Evolutionary conservation across 2,797 vertebrate species (phyloP).

Genomic region (Sebastes diploproa): DNA sequence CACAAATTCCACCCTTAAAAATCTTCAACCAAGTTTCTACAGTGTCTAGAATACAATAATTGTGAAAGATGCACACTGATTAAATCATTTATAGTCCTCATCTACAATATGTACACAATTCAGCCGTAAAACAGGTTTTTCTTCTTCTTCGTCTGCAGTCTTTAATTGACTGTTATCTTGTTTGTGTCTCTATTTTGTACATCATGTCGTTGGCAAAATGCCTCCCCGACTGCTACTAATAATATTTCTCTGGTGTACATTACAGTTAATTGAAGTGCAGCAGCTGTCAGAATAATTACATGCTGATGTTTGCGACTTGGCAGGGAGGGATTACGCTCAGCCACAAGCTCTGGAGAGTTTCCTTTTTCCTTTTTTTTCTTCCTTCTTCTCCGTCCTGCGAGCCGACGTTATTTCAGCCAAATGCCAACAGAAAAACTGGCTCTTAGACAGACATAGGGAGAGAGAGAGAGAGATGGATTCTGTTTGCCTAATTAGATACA

Average conservation of each 20-base stretch:
- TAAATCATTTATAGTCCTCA: not conserved
- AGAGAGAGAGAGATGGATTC: slow-evolving; percentile 39
- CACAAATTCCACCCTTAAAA: not conserved
- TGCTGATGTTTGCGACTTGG: slow-evolving; percentile 79
- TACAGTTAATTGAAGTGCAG: slow-evolving; percentile 82
- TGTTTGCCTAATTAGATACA: slow-evolving; percentile 48
- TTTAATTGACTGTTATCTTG: slow-evolving; percentile 53
- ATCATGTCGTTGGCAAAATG: slow-evolving; percentile 50
- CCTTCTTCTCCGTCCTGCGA: slow-evolving; percentile 27
- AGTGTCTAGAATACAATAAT: not conserved
- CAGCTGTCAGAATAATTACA: slow-evolving; percentile 85
- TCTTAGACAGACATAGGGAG: slow-evolving; percentile 17
- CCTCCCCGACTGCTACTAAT: slow-evolving; percentile 69
- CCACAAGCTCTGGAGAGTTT: slow-evolving; percentile 74
- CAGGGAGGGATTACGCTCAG: slow-evolving; percentile 66
- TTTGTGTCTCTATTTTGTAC: slow-evolving; percentile 59
- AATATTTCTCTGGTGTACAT: slow-evolving; percentile 80
- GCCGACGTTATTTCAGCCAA: slow-evolving; percentile 62
- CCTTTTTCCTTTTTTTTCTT: slow-evolving; percentile 21
- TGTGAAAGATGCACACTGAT: not conserved
- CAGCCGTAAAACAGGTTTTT: not conserved
- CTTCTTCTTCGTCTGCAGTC: not conserved
- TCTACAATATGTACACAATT: not conserved
- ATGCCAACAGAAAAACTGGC: slow-evolving; percentile 66
- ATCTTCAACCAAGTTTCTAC: not conserved